Conservation (phyloP, 2,888 invertebrate species). For the Nomada fabriciana region DNA sequence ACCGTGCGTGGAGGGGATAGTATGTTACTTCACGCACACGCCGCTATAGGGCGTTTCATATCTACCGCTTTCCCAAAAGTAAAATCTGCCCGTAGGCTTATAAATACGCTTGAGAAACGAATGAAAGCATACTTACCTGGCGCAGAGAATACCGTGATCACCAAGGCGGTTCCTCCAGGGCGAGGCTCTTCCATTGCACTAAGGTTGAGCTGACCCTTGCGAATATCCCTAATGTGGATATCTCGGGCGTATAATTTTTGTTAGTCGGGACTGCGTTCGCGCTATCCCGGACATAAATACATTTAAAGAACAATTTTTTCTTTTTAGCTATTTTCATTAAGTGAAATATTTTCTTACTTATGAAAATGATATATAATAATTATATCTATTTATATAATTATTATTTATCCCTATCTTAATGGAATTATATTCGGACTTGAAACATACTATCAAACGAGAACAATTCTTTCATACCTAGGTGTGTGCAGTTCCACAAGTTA, state of each 20-base stretch:
- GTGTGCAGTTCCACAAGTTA: too few species aligned
- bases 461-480: too few species aligned
- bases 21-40: background rate
- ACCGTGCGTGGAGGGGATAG: background rate
- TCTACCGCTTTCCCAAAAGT: background rate
- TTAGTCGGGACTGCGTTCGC: conserved; percentile 80
- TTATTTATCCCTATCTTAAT: too few species aligned
- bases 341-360: too few species aligned
- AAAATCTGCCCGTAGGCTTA: background rate
- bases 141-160: conserved; percentile 86
- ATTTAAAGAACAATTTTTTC: background rate
- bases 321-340: too few species aligned
- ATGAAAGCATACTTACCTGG: conserved; percentile 85
- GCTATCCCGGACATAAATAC: conserved; percentile 81
- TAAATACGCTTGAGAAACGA: background rate
- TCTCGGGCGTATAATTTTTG: conserved; percentile 80
- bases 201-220: conserved; percentile 86
- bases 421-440: too few species aligned
- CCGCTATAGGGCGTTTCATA: conserved; percentile 18
- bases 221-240: conserved; percentile 84
- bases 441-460: too few species aligned
- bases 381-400: too few species aligned
- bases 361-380: too few species aligned
- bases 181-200: conserved; percentile 86
- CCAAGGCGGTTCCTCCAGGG: conserved; percentile 81